Conservation (phyloP, 1,140 invertebrate species). For the Achroia grisella region DNA sequence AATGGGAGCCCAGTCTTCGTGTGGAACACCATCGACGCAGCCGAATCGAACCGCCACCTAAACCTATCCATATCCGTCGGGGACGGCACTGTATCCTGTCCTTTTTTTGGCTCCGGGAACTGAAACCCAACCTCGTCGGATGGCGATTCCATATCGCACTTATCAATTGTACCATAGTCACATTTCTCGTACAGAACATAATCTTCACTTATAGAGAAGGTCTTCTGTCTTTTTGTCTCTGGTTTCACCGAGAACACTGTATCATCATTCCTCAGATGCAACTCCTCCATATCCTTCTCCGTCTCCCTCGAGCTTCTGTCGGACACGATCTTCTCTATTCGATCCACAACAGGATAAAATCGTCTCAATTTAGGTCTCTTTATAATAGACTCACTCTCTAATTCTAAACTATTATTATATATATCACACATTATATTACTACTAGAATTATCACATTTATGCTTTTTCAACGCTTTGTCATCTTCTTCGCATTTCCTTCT, state of each 20-base stretch:
- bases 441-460: conserved; percentile 70
- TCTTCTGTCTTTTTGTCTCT: conserved; percentile 49
- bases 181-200: conserved; percentile 64
- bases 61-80: conserved; percentile 83
- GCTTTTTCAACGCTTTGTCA: conserved; percentile 47
- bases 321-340: conserved; percentile 52
- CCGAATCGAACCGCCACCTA: conserved; percentile 83
- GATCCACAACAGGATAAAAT: conserved; percentile 49
- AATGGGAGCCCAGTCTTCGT: conserved; percentile 86
- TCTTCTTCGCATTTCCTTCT: conserved; percentile 41
- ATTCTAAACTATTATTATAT: conserved; percentile 23
- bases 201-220: conserved; percentile 46
- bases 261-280: conserved; percentile 54
- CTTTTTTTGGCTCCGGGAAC: conserved; percentile 34
- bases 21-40: conserved; percentile 90
- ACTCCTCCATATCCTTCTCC: conserved; percentile 45
- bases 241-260: conserved; percentile 48
- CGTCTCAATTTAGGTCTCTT: conserved; percentile 57
- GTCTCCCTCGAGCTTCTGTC: conserved; percentile 39
- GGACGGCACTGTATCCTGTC: conserved; percentile 73
- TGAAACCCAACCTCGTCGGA: conserved; percentile 31
- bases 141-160: conserved; percentile 36
- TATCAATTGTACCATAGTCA: conserved; percentile 60
- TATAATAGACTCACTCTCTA: no score
- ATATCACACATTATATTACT: conserved; percentile 64